Percentiles rank a stretch among this genome's conserved stretches.
phyloP scores from a whole-genome alignment of 2,113 vertebrate genomes.

The Lipotes vexillifer region DNA sequence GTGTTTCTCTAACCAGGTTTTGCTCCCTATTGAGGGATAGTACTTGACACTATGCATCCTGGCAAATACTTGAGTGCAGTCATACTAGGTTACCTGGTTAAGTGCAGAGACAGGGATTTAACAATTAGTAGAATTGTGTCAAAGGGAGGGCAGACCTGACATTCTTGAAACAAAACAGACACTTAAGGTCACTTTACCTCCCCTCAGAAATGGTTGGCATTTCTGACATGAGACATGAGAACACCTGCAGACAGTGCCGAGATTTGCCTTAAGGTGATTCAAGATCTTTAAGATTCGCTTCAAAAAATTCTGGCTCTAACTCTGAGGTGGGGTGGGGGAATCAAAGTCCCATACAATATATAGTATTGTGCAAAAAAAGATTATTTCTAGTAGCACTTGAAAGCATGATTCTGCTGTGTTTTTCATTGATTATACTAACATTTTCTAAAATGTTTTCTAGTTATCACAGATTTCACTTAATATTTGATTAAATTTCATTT shows the following conservation, averaged over 20 bases:
- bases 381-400: not conserved
- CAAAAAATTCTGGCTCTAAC: not conserved
- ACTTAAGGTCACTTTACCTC: not conserved
- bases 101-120: not conserved
- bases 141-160: not conserved
- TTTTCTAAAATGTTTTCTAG: not conserved
- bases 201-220: not conserved
- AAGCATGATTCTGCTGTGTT: not conserved
- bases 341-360: not conserved
- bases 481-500: conserved; percentile 4
- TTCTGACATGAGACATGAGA: not conserved
- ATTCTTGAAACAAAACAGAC: not conserved
- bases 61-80: not conserved
- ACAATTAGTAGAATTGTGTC: not conserved
- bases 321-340: not conserved
- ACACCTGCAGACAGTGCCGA: not conserved
- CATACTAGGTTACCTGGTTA: not conserved
- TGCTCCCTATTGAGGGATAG: not conserved
- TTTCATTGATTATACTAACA: not conserved
- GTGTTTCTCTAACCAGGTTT: not conserved
- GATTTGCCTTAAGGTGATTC: not conserved
- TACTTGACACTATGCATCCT: not conserved
- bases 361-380: not conserved
- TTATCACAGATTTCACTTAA: not conserved
- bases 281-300: not conserved